Base-by-base conservation (phyloP, 2,113 vertebrate genomes). In the Oreocharis arfaki region DNA sequence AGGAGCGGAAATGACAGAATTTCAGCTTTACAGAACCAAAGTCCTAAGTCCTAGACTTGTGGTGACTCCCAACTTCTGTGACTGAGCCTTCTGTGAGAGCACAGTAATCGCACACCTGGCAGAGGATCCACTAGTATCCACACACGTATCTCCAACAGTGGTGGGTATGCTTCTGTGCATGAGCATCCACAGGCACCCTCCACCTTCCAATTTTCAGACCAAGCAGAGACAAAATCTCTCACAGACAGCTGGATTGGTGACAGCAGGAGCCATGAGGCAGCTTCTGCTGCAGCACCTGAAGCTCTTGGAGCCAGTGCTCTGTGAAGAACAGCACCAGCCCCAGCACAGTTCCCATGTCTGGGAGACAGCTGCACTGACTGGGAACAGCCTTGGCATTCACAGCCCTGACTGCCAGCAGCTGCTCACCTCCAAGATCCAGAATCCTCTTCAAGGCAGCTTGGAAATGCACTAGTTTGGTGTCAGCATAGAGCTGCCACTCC, bases 121-220 rank as follows among this genome's bases (percentile, higher is more conserved):
- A 46, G 61, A 59, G 1, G 3, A 47, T 28, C 20, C 61, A 21
- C 19, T 10, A 17, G 55, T 7, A 50, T 1, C 55, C 50, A 16
- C 44, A 11, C 1, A 11, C 3, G 0, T 2, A 6, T 22, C 47
- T 76, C 46, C 1, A 2, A 1, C 0, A 0, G 55, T 4, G 46
- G 21, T 0, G 2, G 17, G 23, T 22, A 42, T 13, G 21, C 10
- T n/a, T 24, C 39, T 2, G 3, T 0, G 23, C 10, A 9, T 14
- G 11, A 82, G 46, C 28, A 46, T 12, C n/a, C 52, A 44, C 1
- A 0, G 37, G 16, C 53, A 53, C 13, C 37, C 37, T 67, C 33
- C 44, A 59, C 37, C 55, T n/a, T 44, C 78, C 17, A 7, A 3
- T 33, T 30, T 49, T 22, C 47, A 63, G 47, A 28, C 35, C 24